phyloP scores from a whole-genome alignment of 2,113 vertebrate species.

The Dermatemys mawii region DNA sequence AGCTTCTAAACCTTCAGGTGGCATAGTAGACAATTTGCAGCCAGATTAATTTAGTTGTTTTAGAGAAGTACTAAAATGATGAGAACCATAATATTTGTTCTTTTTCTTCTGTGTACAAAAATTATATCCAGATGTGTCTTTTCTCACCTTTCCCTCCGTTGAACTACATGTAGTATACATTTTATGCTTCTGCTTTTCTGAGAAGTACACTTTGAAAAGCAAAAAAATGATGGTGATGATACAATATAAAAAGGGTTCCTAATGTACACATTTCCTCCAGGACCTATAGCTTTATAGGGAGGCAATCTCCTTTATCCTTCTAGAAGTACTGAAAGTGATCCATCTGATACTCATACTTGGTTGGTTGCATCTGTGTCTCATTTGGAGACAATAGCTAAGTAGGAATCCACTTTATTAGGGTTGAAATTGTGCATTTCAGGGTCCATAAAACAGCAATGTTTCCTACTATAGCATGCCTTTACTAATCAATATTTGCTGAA shows the following conservation, averaged over 20 bases:
- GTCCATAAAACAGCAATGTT: background rate
- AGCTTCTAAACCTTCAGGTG: background rate
- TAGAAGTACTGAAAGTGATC: background rate
- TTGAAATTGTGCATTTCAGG: background rate
- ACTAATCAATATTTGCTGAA: background rate
- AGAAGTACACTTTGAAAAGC: background rate
- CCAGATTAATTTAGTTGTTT: background rate
- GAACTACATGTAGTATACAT: background rate
- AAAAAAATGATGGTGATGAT: background rate
- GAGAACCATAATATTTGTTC: background rate
- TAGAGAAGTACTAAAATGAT: background rate
- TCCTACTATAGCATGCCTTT: background rate
- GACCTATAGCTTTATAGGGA: background rate
- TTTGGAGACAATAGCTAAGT: background rate
- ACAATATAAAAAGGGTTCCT: background rate
- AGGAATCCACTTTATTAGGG: background rate
- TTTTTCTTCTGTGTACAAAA: background rate
- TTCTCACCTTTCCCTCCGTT: background rate
- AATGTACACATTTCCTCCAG: background rate
- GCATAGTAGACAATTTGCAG: background rate
- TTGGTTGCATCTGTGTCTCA: background rate
- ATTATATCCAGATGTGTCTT: background rate
- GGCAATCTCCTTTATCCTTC: background rate
- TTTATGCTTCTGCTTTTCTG: background rate
- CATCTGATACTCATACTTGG: fast-evolving